Evolutionary conservation across 2,113 vertebrate genomes (phyloP).

Genomic region (Romanogobio albipinnatus): DNA sequence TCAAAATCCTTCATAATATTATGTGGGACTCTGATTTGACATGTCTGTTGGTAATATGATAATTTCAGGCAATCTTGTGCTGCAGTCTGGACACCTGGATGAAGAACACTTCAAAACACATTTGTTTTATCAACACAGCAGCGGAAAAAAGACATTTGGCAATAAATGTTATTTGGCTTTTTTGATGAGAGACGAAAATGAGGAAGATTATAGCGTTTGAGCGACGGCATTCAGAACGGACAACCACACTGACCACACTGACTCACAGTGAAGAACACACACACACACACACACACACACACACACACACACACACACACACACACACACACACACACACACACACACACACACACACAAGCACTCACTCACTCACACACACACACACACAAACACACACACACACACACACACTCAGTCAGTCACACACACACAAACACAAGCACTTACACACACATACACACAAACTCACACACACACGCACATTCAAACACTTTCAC

Average conservation of each 20-base stretch:
- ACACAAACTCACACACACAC: neutral
- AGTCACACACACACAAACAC: neutral
- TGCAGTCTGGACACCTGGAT: constrained; percentile 16
- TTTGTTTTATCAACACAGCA: constrained; percentile 23
- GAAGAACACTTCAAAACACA: constrained; percentile 6
- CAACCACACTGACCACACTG: constrained; percentile 68
- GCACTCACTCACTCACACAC: neutral
- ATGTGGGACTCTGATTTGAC: constrained; percentile 9
- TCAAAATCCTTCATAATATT: constrained; percentile 32
- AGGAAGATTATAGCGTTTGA: constrained; percentile 74
- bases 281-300: neutral
- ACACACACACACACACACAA: neutral
- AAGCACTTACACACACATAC: constrained; percentile 1
- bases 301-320: neutral
- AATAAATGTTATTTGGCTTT: constrained; percentile 65
- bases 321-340: neutral
- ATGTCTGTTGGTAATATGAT: neutral
- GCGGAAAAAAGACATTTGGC: constrained; percentile 31
- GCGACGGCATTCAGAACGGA: constrained; percentile 69
- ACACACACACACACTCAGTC: no score
- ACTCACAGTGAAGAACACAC: constrained; percentile 63
- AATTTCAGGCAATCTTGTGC: neutral
- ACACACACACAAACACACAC: no score
- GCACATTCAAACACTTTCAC: neutral
- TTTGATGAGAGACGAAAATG: constrained; percentile 69